phyloP scores from a whole-genome alignment of 2,888 invertebrate genomes.

The Erebia epiphron region DNA sequence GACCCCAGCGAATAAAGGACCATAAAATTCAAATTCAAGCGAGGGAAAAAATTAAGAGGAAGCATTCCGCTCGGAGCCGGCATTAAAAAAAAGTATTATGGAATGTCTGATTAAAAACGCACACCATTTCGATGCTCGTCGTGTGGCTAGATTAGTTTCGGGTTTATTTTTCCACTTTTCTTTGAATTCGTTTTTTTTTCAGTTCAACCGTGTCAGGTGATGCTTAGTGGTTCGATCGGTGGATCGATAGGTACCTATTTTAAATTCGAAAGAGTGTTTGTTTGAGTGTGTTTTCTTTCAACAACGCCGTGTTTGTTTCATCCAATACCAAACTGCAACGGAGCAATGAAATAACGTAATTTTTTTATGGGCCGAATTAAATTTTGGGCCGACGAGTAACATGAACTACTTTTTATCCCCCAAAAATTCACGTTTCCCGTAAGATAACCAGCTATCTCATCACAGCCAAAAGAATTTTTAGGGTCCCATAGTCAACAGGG shows the following conservation, averaged over 20 bases:
- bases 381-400: no score
- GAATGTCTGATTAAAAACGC: conserved; percentile 77
- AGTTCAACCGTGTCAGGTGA: conserved; percentile 14
- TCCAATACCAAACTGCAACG: no score
- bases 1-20: conserved; percentile 32
- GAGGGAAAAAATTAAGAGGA: conserved; percentile 58
- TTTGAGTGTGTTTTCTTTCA: not conserved
- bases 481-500: no score
- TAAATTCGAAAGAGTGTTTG: not conserved
- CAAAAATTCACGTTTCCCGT: no score
- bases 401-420: no score
- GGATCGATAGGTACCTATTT: not conserved
- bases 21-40: conserved; percentile 38
- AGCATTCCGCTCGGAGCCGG: conserved; percentile 48
- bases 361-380: no score
- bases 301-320: no score
- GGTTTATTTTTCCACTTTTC: conserved; percentile 66
- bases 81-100: conserved; percentile 60
- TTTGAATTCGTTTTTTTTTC: conserved; percentile 23
- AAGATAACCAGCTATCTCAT: no score
- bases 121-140: conserved; percentile 59
- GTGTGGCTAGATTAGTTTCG: conserved; percentile 75
- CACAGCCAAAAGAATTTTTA: no score
- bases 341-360: no score
- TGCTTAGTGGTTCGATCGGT: not conserved